Conservation (phyloP, 1,140 invertebrate genomes). For the Halesus radiatus region DNA sequence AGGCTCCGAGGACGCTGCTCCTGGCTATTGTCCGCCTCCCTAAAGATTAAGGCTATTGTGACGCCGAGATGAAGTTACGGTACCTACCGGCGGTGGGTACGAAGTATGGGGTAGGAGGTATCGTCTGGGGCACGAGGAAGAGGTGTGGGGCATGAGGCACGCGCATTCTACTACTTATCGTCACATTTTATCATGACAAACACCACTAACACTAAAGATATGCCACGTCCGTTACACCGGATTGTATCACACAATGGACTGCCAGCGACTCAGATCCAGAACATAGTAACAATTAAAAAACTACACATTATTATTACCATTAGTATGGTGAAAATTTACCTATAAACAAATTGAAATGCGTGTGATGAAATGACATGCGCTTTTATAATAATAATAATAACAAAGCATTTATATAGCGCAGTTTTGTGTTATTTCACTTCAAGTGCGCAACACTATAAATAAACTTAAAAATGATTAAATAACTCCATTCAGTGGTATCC, state of each 20-base stretch:
- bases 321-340: too few species aligned
- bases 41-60: constrained; percentile 24
- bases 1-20: not conserved
- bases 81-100: not conserved
- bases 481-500: too few species aligned
- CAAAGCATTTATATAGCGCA: too few species aligned
- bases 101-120: not conserved
- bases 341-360: too few species aligned
- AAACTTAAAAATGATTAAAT: too few species aligned
- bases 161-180: constrained; percentile 47
- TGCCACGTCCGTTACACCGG: constrained; percentile 49
- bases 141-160: constrained; percentile 7
- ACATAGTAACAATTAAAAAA: not conserved
- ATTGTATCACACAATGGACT: constrained; percentile 48
- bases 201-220: constrained; percentile 46
- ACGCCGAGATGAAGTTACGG: not conserved
- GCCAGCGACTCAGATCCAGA: constrained; percentile 5
- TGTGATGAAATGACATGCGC: too few species aligned
- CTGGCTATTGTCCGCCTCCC: constrained; percentile 5
- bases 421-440: too few species aligned
- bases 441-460: too few species aligned
- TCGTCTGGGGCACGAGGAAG: too few species aligned
- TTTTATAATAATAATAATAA: too few species aligned
- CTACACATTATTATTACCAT: too few species aligned
- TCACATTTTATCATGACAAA: constrained; percentile 47